These are phyloP conservation scores for Drosophila asahinai DNA, from an alignment of 1,140 invertebrate genomes.

Conservation along the genomic window DNA sequence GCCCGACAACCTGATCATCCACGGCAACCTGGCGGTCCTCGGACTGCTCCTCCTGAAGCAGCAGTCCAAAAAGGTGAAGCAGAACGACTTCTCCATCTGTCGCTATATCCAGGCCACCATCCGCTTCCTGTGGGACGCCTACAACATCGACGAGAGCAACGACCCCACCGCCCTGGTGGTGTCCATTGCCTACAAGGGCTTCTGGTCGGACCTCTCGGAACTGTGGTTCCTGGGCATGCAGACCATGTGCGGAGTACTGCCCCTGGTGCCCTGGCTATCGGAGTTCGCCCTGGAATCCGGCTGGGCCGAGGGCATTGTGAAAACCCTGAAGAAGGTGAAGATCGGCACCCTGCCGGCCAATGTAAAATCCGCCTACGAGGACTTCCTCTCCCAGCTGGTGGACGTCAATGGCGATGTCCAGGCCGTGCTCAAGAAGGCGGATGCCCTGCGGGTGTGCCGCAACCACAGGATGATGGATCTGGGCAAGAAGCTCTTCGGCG, in stretches of 20 bases:
- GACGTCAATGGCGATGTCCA: slow-evolving; percentile 91
- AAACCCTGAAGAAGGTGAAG: slow-evolving; percentile 92
- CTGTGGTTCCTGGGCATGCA: slow-evolving; percentile 98
- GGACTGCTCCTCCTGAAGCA: slow-evolving; percentile 94
- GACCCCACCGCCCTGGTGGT: slow-evolving; percentile 92
- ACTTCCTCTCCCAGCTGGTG: slow-evolving; percentile 93
- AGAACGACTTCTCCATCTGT: slow-evolving; percentile 94
- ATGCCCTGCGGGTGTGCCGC: slow-evolving; percentile 92
- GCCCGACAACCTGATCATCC: slow-evolving; percentile 93
- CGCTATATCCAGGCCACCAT: slow-evolving; percentile 95
- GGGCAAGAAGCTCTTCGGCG: slow-evolving; percentile 93
- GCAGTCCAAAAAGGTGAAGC: slow-evolving; percentile 91
- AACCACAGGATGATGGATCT: slow-evolving; percentile 95
- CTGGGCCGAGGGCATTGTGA: slow-evolving; percentile 95
- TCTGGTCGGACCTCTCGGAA: slow-evolving; percentile 95
- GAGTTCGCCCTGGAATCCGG: slow-evolving; percentile 96
- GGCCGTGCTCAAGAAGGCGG: slow-evolving; percentile 92
- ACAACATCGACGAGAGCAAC: slow-evolving; percentile 94
- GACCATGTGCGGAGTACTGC: slow-evolving; percentile 92
- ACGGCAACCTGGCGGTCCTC: slow-evolving; percentile 93
- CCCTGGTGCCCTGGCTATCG: slow-evolving; percentile 94
- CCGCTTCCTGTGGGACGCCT: slow-evolving; percentile 96
- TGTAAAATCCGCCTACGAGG: slow-evolving; percentile 95
- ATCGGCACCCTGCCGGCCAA: slow-evolving; percentile 92
- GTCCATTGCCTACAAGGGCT: slow-evolving; percentile 93